Base-by-base conservation (phyloP, 2,888 invertebrate species). In the Sthenelais limicola region DNA sequence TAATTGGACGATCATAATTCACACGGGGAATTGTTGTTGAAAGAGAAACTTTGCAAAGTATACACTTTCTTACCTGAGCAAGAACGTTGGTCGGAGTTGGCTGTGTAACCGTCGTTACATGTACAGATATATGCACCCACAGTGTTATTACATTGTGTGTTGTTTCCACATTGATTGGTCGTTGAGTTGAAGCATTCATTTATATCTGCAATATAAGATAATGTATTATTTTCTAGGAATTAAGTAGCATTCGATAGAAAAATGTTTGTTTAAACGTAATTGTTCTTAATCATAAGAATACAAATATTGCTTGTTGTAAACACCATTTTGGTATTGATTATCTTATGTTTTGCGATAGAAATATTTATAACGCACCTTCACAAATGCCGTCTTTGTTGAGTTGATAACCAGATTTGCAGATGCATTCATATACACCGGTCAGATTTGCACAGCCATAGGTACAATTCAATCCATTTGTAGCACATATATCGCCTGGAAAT, bases 181-280 rank as follows among this genome's bases (percentile, higher is more conserved):
- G 66, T 66, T 1, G 3, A 3, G 38, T 26, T 35, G 12, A 15
- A 5, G 43, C 66, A 66, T 4, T 66, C 66, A 38, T 66, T 24
- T 38, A 15, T 35, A 66, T 66, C 66, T 66, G 66, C 3, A 43
- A 21, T 12, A 66, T 38, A 5, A 43, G 47, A 43, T 43, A 43
- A 43, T n/a, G n/a, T n/a, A n/a, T n/a, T n/a, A n/a, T n/a, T n/a
- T n/a, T n/a, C n/a, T n/a, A n/a, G n/a, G n/a, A n/a, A n/a, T n/a
- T n/a, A n/a, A n/a, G n/a, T n/a, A n/a, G n/a, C n/a, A n/a, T n/a
- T n/a, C n/a, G n/a, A n/a, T n/a, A n/a, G n/a, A n/a, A n/a, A n/a
- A n/a, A n/a, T n/a, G n/a, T n/a, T n/a, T n/a, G n/a, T n/a, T n/a
- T n/a, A n/a, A n/a, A n/a, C n/a, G n/a, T n/a, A n/a, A n/a, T n/a